Percentiles rank a stretch among this genome's conserved stretches.
Conservation (phyloP, 1,140 invertebrate genomes). For the Proales similis region DNA sequence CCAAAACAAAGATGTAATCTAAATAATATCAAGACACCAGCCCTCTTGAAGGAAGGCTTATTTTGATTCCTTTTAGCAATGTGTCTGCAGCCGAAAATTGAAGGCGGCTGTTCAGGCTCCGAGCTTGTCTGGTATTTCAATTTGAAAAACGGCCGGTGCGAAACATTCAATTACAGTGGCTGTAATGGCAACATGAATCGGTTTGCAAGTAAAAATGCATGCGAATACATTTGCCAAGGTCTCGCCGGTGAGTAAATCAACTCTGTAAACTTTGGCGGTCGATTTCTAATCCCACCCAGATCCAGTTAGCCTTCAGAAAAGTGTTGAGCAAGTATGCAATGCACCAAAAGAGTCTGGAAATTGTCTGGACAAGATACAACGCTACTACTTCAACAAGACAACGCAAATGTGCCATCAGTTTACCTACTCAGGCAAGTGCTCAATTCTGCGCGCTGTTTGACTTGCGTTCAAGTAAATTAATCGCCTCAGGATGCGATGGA, state of each 20-base stretch:
- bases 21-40: neutral
- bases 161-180: constrained; percentile 24
- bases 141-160: constrained; percentile 4
- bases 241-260: constrained; percentile 12
- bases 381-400: constrained; percentile 75
- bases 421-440: constrained; percentile 81
- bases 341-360: constrained; percentile 65
- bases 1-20: constrained; percentile 25
- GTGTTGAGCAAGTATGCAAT: constrained; percentile 75
- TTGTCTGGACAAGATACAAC: constrained; percentile 62
- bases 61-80: no score
- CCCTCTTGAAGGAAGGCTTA: neutral
- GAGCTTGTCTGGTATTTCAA: constrained; percentile 25
- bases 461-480: no score
- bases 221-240: constrained; percentile 47
- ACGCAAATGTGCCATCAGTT: constrained; percentile 85
- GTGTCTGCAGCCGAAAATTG: constrained; percentile 45
- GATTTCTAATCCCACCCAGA: neutral
- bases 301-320: constrained; percentile 53
- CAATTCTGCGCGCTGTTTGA: neutral
- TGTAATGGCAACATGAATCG: constrained; percentile 77
- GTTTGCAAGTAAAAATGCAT: constrained; percentile 73
- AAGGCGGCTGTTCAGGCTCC: constrained; percentile 39
- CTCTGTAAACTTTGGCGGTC: neutral
- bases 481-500: constrained; percentile 71